These are phyloP conservation scores for Diorhabda carinulata DNA, from an alignment of 1,140 invertebrate genomes.

Conservation along the genomic window DNA sequence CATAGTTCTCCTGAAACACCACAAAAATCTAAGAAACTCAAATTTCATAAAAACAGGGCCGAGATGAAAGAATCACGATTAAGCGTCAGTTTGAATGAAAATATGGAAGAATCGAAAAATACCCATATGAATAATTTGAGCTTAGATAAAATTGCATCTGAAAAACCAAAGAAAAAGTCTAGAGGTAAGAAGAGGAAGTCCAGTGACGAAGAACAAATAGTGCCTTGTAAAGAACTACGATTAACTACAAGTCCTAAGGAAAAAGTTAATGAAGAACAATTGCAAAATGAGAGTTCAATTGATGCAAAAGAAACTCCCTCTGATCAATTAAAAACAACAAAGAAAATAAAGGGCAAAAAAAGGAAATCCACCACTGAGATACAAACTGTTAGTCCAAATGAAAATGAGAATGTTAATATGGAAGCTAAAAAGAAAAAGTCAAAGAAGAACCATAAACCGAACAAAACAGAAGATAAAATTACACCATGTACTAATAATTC, in stretches of 20 bases:
- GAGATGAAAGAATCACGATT: neutral
- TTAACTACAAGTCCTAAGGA: neutral
- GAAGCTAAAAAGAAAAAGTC: conserved; percentile 5
- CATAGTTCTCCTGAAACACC: neutral
- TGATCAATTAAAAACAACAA: conserved; percentile 1
- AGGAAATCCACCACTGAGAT: too few relatives aligned
- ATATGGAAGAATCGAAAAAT: too few relatives aligned
- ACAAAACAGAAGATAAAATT: neutral
- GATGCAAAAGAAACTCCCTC: neutral
- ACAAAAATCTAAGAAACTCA: neutral
- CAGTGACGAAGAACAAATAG: neutral
- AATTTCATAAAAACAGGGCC: too few relatives aligned
- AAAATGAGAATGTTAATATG: conserved; percentile 12
- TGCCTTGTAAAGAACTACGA: neutral
- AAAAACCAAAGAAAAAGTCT: neutral
- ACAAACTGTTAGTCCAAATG: conserved; percentile 10
- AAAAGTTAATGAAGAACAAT: neutral
- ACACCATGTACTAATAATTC: neutral
- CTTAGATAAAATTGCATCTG: too few relatives aligned
- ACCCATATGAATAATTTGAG: too few relatives aligned
- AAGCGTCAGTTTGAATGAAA: neutral
- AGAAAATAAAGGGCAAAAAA: conserved; percentile 21
- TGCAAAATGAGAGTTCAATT: neutral
- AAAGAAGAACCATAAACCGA: neutral
- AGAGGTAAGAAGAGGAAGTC: neutral